These are phyloP conservation scores for Trachymyrmex septentrionalis DNA, from an alignment of 1,140 invertebrate species.

Conservation along the genomic window DNA sequence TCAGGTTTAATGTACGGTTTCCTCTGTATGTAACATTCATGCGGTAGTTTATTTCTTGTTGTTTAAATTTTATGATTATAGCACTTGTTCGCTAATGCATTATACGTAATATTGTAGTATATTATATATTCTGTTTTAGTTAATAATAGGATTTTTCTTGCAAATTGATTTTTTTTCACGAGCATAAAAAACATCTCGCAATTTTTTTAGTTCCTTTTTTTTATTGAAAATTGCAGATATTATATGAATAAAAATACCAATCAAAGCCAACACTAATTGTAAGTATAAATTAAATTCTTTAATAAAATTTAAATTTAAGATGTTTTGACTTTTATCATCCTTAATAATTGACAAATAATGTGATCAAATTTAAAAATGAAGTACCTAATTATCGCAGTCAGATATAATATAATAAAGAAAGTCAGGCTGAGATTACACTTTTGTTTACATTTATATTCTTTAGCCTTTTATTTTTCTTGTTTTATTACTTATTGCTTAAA, in stretches of 20 bases:
- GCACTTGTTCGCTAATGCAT: neutral
- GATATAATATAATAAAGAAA: no score
- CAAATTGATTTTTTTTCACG: neutral
- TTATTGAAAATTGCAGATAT: neutral
- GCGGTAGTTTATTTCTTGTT: neutral
- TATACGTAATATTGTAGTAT: neutral
- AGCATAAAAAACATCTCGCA: neutral
- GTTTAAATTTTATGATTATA: neutral
- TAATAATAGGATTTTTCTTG: neutral
- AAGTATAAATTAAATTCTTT: no score
- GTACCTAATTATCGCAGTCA: no score
- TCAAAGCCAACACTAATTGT: no score
- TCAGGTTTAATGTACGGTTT: slow-evolving; percentile 6
- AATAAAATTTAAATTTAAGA: no score
- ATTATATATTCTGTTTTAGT: neutral
- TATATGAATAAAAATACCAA: neutral
- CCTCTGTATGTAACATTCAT: neutral
- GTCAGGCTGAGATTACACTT: no score
- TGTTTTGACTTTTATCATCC: no score
- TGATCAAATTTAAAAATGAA: no score
- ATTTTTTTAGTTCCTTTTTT: neutral
- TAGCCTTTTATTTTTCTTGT: no score
- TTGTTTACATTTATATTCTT: no score
- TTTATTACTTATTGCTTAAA: neutral
- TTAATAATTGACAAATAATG: no score